Evolutionary conservation across 2,888 invertebrate genomes (phyloP), one percentile per base, ranked within the genome.

Genomic region (Lissonota sp.): DNA sequence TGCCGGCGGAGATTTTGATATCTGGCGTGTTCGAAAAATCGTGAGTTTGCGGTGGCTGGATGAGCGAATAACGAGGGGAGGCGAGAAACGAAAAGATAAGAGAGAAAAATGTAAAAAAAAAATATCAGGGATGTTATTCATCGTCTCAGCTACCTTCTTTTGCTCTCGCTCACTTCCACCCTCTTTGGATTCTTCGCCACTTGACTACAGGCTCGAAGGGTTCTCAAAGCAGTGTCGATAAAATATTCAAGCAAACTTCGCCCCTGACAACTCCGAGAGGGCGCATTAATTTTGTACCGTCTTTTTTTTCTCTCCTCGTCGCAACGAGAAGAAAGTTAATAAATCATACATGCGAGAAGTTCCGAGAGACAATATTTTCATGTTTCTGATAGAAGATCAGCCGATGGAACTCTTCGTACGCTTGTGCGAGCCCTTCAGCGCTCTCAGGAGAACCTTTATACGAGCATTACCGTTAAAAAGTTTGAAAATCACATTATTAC

Each of bases 51-150:
- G 53, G 12, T 57, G 12, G 51, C 53, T 46, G 46, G 71, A 73
- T 55, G 26, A 7, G 53, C 6, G 16, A 1, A 12, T 14, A 53
- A 14, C 14, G 12, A 51, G 51, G 14, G 58, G 62, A 57, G 14
- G 14, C 26, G 16, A 14, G 64, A 14, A 53, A 14, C 12, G 51
- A 46, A 14, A 26, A 76, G 77, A 81, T 78, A 81, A 74, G 73
- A 49, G 53, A 70, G 73, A 73, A 74, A 78, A 78, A 78, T 67
- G 81, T 64, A 51, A 67, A 49, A 73, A 49, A 73, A 71, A 73
- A 77, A 58, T 4, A 16, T 16, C 12, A 42, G 77, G 53, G 64
- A 64, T 74, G 70, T 74, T 70, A 73, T 77, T 80, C 80, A 72
- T 67, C 76, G 62, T 57, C 40, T 58, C 60, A 8, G 53, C 63